Conservation (phyloP, 2,888 invertebrate genomes). For the Lomographa bimaculata region DNA sequence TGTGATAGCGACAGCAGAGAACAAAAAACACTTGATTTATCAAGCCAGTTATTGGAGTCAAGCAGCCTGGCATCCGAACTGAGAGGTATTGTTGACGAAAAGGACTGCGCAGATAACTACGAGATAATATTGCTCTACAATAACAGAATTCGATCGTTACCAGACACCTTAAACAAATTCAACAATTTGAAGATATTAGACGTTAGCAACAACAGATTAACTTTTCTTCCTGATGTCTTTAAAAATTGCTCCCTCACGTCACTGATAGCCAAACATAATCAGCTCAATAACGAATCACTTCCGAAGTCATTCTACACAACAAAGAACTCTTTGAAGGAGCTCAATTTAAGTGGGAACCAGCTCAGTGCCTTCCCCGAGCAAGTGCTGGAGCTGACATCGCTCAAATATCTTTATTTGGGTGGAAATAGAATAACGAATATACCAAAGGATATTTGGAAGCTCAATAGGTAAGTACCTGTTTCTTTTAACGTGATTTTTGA, state of each 20-base stretch:
- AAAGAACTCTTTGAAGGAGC: slow-evolving; percentile 87
- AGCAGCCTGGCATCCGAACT: slow-evolving; percentile 84
- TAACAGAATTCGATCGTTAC: slow-evolving; percentile 90
- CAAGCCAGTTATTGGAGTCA: slow-evolving; percentile 80
- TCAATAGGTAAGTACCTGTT: slow-evolving; percentile 60
- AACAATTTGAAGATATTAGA: slow-evolving; percentile 91
- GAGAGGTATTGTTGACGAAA: slow-evolving; percentile 84
- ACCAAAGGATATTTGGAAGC: slow-evolving; percentile 89
- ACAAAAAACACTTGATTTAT: slow-evolving; percentile 87
- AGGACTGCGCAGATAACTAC: slow-evolving; percentile 82
- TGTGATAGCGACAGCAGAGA: slow-evolving; percentile 90
- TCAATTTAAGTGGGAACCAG: slow-evolving; percentile 97
- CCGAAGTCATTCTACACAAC: slow-evolving; percentile 92
- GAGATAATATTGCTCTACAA: slow-evolving; percentile 93
- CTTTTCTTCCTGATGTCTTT: slow-evolving; percentile 90
- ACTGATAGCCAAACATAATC: slow-evolving; percentile 95
- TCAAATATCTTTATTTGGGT: slow-evolving; percentile 95
- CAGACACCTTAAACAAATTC: slow-evolving; percentile 85
- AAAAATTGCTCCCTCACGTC: slow-evolving; percentile 89
- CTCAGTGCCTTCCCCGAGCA: slow-evolving; percentile 93
- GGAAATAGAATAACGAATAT: slow-evolving; percentile 92
- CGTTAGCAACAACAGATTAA: slow-evolving; percentile 93
- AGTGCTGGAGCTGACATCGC: slow-evolving; percentile 88
- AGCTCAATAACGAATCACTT: slow-evolving; percentile 91
- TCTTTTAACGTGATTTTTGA: no score